Evolutionary conservation across 2,113 vertebrate species (phyloP).

Genomic region (Rhizomys pruinosus): DNA sequence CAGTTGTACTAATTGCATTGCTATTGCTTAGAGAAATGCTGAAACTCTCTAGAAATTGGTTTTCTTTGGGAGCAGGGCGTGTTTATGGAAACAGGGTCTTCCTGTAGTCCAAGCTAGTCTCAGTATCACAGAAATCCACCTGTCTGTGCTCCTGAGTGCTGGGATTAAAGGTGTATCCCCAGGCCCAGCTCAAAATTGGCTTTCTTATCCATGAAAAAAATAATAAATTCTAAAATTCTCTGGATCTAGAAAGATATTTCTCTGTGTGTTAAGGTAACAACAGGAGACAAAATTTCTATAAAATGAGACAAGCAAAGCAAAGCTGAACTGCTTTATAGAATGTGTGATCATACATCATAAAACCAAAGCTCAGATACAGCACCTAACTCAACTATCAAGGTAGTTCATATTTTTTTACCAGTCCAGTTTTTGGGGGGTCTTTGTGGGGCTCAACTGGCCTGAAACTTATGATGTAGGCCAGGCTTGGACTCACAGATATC

Average conservation of each 20-base stretch:
- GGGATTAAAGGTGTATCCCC: too few species aligned
- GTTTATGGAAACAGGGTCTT: too few species aligned
- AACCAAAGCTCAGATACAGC: background rate
- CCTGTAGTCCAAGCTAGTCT: too few species aligned
- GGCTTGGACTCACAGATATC: too few species aligned
- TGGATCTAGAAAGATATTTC: background rate
- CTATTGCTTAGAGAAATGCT: background rate
- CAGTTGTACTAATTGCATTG: background rate
- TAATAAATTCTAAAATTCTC: conserved; percentile 19
- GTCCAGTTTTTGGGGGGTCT: too few species aligned
- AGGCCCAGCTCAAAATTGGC: background rate
- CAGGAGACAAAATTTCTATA: background rate
- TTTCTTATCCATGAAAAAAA: conserved; percentile 10
- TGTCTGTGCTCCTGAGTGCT: too few species aligned
- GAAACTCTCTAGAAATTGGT: background rate
- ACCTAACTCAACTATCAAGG: background rate
- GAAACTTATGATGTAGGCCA: too few species aligned
- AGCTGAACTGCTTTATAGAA: background rate
- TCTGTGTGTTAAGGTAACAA: conserved; percentile 9
- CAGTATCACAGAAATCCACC: too few species aligned
- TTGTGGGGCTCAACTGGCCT: too few species aligned
- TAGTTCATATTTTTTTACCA: background rate
- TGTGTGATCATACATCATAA: background rate
- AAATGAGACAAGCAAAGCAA: background rate
- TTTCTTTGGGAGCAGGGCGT: too few species aligned